A percentile compares a stretch with the other conserved stretches of the same genome.
These are phyloP conservation scores for Drosophila guanche DNA, from an alignment of 1,140 invertebrate species.

Conservation along the genomic window DNA sequence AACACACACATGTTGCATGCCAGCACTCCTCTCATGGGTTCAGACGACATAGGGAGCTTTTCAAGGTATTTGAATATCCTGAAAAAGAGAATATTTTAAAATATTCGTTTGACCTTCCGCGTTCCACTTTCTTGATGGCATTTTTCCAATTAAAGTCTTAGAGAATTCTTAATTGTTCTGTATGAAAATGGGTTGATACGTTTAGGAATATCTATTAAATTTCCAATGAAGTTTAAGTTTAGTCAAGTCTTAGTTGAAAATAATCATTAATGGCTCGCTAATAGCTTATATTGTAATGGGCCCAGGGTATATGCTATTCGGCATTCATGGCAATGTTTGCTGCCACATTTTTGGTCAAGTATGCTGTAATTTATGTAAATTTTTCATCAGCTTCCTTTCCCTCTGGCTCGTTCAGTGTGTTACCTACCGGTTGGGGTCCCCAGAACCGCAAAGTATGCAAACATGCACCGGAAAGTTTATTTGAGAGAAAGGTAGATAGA, in stretches of 20 bases:
- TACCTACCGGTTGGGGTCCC: slow-evolving; percentile 32
- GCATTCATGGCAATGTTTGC: not conserved
- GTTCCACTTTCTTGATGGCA: too few species aligned
- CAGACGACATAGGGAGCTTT: not conserved
- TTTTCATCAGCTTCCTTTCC: slow-evolving; percentile 34
- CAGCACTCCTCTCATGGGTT: not conserved
- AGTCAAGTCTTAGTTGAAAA: too few species aligned
- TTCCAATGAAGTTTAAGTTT: too few species aligned
- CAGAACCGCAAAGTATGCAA: slow-evolving; percentile 49
- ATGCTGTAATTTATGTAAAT: slow-evolving; percentile 50
- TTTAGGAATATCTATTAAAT: too few species aligned
- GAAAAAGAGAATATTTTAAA: too few species aligned
- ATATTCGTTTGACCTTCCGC: too few species aligned
- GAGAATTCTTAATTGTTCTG: too few species aligned
- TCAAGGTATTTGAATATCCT: too few species aligned
- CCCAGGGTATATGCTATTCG: slow-evolving; percentile 7
- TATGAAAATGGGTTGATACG: too few species aligned
- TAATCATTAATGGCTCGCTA: too few species aligned
- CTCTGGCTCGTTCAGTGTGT: slow-evolving; percentile 6
- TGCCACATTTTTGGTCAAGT: slow-evolving; percentile 22
- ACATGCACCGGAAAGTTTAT: slow-evolving; percentile 38
- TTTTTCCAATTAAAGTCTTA: too few species aligned
- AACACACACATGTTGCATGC: slow-evolving; percentile 30
- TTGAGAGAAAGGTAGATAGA: not conserved
- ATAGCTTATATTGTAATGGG: too few species aligned